Percentiles rank a stretch among this genome's conserved stretches.
These are phyloP conservation scores for Leucophenga montana DNA, from an alignment of 2,888 invertebrate genomes.

Conservation along the genomic window DNA sequence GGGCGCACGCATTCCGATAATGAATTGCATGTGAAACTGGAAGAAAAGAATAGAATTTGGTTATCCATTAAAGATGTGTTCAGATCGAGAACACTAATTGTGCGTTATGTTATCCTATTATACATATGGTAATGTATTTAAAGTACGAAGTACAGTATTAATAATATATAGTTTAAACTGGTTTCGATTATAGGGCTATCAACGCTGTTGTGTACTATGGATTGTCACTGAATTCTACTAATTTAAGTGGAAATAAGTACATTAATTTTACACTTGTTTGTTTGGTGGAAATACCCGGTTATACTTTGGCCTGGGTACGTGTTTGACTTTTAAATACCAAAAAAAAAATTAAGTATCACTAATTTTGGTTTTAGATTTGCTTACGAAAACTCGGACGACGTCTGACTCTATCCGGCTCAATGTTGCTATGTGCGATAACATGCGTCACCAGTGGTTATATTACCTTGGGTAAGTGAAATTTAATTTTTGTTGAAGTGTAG, in stretches of 20 bases:
- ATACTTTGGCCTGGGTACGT: constrained; percentile 74
- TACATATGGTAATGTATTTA: constrained; percentile 73
- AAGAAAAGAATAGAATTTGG: constrained; percentile 68
- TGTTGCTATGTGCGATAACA: constrained; percentile 75
- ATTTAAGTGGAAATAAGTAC: constrained; percentile 80
- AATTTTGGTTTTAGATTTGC: constrained; percentile 67
- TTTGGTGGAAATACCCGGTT: constrained; percentile 78
- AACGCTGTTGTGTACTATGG: constrained; percentile 82
- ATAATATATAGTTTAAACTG: background rate
- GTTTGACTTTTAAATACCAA: background rate
- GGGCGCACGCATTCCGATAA: constrained; percentile 14
- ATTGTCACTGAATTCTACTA: constrained; percentile 79
- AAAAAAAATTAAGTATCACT: background rate
- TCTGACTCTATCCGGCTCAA: constrained; percentile 74
- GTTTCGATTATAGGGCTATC: constrained; percentile 73
- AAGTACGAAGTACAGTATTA: background rate
- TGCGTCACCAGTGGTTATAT: constrained; percentile 76
- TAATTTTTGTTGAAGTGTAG: constrained; percentile 3
- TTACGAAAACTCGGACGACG: constrained; percentile 75
- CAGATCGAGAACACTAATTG: constrained; percentile 72
- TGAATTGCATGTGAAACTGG: constrained; percentile 24
- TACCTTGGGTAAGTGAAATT: constrained; percentile 70
- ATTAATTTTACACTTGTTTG: constrained; percentile 79
- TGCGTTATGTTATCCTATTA: constrained; percentile 73
- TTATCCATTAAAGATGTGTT: constrained; percentile 73